Base-by-base conservation (phyloP, 2,113 vertebrate genomes). In the Dasyornis broadbenti region DNA sequence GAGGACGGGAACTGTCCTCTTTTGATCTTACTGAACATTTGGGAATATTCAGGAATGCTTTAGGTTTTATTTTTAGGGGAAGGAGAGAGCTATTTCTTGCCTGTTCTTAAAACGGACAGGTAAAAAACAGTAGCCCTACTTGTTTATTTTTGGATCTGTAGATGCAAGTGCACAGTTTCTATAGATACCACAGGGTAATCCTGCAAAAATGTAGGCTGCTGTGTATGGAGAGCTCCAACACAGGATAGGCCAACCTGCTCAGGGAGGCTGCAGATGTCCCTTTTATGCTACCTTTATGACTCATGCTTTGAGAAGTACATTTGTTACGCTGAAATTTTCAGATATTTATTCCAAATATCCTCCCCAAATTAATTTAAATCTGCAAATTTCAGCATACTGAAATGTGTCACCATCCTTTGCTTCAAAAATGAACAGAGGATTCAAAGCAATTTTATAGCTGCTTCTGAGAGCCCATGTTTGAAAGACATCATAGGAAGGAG, bases 81-180 rank as follows among this genome's bases (percentile, higher is more conserved):
- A 37, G 14, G 12, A 82, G 31, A 82, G 21, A 45, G 50, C 42
- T 92, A 85, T 92, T 92, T 95, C 44, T 92, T 92, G 28, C 18
- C 23, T 80, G 45, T 49, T 92, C 42, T 90, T 90, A 84, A 85
- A 85, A 90, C 7, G 33, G 21, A 45, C 85, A 90, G 92, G 82
- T 96, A 12, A 94, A 95, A 95, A 57, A 1, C 66, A 39, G 57
- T 60, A 88, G 39, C 49, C 30, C 63, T 80, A 80, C 75, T 93
- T 92, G 73, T 87, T 96, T 90, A 86, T 95, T 96, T 92, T 93
- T 88, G 69, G 72, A 86, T 85, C 84, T 88, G 64, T 86, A 87
- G 68, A 95, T 86, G 65, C 45, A 87, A 90, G 47, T 68, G 69
- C 37, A 56, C 39, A 71, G 82, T 95, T 95, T 93, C 95, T 94